Evolutionary conservation across 2,888 invertebrate species (phyloP), one percentile per base, ranked within the genome.

Genomic region (Sarcophaga variegata): DNA sequence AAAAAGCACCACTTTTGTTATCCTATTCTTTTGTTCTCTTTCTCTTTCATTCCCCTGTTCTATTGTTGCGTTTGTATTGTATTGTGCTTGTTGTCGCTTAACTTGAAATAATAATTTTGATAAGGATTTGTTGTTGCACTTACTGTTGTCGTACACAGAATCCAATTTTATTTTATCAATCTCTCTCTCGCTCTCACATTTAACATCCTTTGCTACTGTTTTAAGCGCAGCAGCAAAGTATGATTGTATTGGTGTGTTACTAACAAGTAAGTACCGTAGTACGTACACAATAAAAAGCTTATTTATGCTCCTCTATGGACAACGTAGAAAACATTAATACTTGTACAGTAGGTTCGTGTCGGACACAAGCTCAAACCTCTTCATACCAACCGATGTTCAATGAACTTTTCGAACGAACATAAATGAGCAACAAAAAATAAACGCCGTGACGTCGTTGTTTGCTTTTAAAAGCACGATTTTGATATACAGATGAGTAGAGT

Each of bases 91-190:
- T 54, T 54, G 54, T 54, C 47, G 22, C 37, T 63, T 76, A 54
- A 60, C 60, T 60, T 59, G 8, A 17, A 77, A 86, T 25, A 71
- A 74, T 70, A 49, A 45, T 80, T 70, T 69, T 84, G 60, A 17
- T 77, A 78, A 79, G 67, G 74, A 83, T 80, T 84, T 70, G n/a
- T 54, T 47, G 45, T 63, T 75, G n/a, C 14, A 54, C 8, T 54
- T 5, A 11, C 45, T 75, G 25, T 71, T 54, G 17, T 5, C 5
- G 72, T 66, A 84, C 75, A 84, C 87, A 87, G 87, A 87, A 84
- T 85, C 87, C 84, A 69, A 63, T n/a, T 69, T 72, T 22, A 47
- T 74, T 14, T 54, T 37, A 37, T 37, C 37, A 37, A 37, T 37
- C 37, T 37, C 37, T 12, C 75, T 78, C 74, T 64, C 74, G 70